phyloP scores from a whole-genome alignment of 2,113 vertebrate species.

The Cisticola juncidis region DNA sequence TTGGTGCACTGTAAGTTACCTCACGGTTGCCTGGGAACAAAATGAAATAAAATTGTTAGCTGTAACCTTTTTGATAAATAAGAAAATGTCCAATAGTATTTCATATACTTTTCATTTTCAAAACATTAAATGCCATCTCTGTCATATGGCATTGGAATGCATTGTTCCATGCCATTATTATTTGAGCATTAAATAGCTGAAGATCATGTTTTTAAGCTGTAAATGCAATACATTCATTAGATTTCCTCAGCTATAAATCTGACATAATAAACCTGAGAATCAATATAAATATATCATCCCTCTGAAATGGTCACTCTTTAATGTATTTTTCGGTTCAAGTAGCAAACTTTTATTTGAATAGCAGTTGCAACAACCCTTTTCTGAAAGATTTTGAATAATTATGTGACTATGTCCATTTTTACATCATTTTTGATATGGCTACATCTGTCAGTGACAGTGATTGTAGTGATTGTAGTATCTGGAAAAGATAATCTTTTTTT shows the following conservation, averaged over 20 bases:
- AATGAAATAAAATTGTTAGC: background rate
- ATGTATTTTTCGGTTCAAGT: background rate
- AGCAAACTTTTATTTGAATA: background rate
- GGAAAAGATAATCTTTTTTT: background rate
- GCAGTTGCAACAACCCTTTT: background rate
- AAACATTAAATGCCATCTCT: background rate
- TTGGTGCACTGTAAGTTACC: background rate
- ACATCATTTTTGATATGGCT: background rate
- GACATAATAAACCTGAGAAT: background rate
- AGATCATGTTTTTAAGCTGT: background rate
- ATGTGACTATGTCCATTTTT: background rate
- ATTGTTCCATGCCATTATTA: background rate
- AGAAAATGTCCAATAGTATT: background rate
- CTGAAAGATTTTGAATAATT: background rate
- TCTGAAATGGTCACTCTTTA: background rate
- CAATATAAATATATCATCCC: background rate
- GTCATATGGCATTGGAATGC: accelerated
- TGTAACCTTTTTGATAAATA: background rate
- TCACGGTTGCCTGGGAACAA: background rate
- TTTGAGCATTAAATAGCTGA: background rate
- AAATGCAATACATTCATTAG: background rate
- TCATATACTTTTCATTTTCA: background rate
- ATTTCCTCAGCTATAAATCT: background rate
- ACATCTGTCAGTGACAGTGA: background rate
- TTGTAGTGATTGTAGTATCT: background rate